phyloP scores from a whole-genome alignment of 2,797 vertebrate species.

The Nannoperca australis region DNA sequence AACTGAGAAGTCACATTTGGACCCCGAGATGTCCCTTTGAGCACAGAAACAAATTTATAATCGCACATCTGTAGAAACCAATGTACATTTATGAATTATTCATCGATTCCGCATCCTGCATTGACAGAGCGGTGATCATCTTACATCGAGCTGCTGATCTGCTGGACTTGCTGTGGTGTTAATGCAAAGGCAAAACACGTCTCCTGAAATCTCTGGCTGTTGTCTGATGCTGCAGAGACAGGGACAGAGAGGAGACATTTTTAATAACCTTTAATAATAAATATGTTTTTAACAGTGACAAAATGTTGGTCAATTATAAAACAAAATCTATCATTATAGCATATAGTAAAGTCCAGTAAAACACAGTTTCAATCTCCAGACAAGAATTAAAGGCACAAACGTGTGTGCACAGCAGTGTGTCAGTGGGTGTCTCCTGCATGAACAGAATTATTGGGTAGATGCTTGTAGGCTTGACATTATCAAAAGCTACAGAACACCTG shows the following conservation, averaged over 20 bases:
- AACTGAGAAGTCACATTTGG: slow-evolving; percentile 99
- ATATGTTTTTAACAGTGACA: neutral
- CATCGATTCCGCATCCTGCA: slow-evolving; percentile 11
- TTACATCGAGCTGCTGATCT: slow-evolving; percentile 99
- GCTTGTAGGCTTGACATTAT: slow-evolving; percentile 20
- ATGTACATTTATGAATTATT: slow-evolving; percentile 43
- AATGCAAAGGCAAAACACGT: slow-evolving; percentile 98
- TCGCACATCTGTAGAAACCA: slow-evolving; percentile 11
- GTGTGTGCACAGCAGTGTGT: neutral
- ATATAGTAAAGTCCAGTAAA: neutral
- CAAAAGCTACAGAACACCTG: slow-evolving; percentile 52
- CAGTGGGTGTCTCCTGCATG: slow-evolving; percentile 1
- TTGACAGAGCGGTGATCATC: slow-evolving; percentile 52
- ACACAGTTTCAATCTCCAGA: neutral
- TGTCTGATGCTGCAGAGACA: slow-evolving; percentile 91
- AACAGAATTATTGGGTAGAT: slow-evolving; percentile 6
- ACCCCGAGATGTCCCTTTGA: slow-evolving; percentile 98
- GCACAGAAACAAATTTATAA: slow-evolving; percentile 54
- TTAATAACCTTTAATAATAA: slow-evolving; percentile 1
- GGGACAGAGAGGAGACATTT: slow-evolving; percentile 21
- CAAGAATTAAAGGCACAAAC: neutral
- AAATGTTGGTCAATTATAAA: neutral
- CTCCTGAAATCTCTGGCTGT: slow-evolving; percentile 98
- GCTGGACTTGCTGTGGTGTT: slow-evolving; percentile 98
- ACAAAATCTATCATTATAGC: neutral